Conservation (phyloP, 1,140 invertebrate species). For the Achroia grisella region DNA sequence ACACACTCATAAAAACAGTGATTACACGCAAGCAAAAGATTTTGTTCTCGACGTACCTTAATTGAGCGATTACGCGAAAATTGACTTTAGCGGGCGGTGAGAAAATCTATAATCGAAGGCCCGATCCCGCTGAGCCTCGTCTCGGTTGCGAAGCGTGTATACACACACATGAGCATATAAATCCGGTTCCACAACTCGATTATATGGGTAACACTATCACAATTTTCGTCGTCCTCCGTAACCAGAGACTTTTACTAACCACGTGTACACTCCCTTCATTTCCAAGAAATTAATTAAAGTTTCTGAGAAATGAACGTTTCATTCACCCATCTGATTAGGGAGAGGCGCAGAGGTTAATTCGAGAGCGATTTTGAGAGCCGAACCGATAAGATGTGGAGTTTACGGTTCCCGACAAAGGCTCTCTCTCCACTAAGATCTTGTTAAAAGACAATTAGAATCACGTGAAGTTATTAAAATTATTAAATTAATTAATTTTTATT, state of each 20-base stretch:
- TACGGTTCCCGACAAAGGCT: constrained; percentile 5
- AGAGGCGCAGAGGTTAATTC: constrained; percentile 14
- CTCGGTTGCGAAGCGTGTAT: not conserved
- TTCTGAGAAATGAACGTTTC: constrained; percentile 40
- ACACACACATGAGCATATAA: constrained; percentile 17
- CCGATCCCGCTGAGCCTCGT: no score
- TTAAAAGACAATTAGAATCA: constrained; percentile 3
- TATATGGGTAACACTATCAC: constrained; percentile 30
- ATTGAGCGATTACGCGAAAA: no score
- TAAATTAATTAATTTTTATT: no score
- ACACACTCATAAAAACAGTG: no score
- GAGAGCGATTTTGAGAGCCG: constrained; percentile 4
- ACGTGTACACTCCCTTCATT: constrained; percentile 29
- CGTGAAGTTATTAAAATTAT: no score
- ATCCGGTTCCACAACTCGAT: constrained; percentile 25
- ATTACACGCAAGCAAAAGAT: no score
- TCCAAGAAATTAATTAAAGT: constrained; percentile 57
- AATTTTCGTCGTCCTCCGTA: constrained; percentile 25
- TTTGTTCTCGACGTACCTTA: no score
- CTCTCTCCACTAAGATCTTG: constrained; percentile 10
- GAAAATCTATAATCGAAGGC: no score
- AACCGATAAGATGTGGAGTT: constrained; percentile 15
- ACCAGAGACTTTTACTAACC: constrained; percentile 36
- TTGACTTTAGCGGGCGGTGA: no score
- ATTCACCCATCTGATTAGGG: constrained; percentile 45